Percentiles rank a stretch among this genome's conserved stretches.
phyloP scores from a whole-genome alignment of 2,888 invertebrate genomes.

The Drosophila falleni region DNA sequence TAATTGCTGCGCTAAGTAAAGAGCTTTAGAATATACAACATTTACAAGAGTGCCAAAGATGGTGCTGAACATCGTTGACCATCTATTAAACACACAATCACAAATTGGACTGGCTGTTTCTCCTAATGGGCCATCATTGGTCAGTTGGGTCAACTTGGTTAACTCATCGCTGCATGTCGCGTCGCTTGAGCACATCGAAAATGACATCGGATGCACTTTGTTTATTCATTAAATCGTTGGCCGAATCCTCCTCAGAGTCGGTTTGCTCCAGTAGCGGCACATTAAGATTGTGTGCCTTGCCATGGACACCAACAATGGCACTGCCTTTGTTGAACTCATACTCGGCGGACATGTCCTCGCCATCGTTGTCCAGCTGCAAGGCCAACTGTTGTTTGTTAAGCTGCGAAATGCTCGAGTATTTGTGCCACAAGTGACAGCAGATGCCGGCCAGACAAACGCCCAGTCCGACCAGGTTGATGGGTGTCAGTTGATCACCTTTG shows the following conservation, averaged over 20 bases:
- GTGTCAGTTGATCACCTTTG: slow-evolving; percentile 93
- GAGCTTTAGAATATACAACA: slow-evolving; percentile 67
- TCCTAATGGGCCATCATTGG: neutral
- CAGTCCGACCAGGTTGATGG: slow-evolving; percentile 94
- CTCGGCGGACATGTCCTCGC: slow-evolving; percentile 65
- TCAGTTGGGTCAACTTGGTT: neutral
- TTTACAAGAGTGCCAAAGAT: slow-evolving; percentile 57
- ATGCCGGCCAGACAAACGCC: slow-evolving; percentile 95
- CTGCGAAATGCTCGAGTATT: slow-evolving; percentile 85
- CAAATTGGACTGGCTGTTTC: slow-evolving; percentile 15
- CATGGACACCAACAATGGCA: slow-evolving; percentile 41
- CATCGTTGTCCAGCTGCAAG: slow-evolving; percentile 59
- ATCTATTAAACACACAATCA: slow-evolving; percentile 22
- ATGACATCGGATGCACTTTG: slow-evolving; percentile 86
- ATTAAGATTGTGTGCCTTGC: slow-evolving; percentile 70
- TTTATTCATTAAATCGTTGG: slow-evolving; percentile 84
- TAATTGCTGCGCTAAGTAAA: slow-evolving; percentile 35
- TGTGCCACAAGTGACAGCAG: slow-evolving; percentile 92
- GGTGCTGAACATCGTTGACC: slow-evolving; percentile 17
- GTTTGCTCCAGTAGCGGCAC: slow-evolving; percentile 84
- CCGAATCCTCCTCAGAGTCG: slow-evolving; percentile 83
- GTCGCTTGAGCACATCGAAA: slow-evolving; percentile 87
- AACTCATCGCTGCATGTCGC: slow-evolving; percentile 85
- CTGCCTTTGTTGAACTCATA: slow-evolving; percentile 58
- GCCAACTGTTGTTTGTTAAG: slow-evolving; percentile 66